phyloP scores from a whole-genome alignment of 2,888 invertebrate species.

The Orthosia cruda region DNA sequence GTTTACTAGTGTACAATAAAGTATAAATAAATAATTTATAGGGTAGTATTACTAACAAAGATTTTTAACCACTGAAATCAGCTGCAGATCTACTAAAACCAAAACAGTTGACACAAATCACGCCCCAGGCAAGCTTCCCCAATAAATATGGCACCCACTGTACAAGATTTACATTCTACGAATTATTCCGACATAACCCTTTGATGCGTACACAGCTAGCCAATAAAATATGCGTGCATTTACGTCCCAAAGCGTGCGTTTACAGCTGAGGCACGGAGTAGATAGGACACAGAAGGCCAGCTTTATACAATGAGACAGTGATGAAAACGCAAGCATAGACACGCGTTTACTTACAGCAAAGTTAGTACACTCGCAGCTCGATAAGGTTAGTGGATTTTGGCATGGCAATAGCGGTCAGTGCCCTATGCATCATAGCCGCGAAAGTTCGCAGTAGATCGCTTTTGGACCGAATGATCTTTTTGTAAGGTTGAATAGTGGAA shows the following conservation, averaged over 20 bases:
- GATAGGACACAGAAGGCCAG: neutral
- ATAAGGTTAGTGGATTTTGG: too few relatives aligned
- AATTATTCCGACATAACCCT: slow-evolving; percentile 54
- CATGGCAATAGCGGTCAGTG: too few relatives aligned
- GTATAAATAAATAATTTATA: too few relatives aligned
- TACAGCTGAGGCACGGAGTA: slow-evolving; percentile 8
- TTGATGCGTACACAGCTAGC: slow-evolving; percentile 30
- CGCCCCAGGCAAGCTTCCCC: slow-evolving; percentile 42
- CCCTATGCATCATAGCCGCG: too few relatives aligned
- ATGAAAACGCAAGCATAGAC: neutral
- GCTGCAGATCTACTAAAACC: slow-evolving; percentile 15
- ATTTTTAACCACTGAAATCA: slow-evolving; percentile 1
- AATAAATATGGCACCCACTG: slow-evolving; percentile 27
- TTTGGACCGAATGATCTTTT: too few relatives aligned
- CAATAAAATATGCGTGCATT: slow-evolving; percentile 58
- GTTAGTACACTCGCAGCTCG: too few relatives aligned
- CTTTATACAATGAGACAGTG: neutral
- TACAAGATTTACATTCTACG: slow-evolving; percentile 34
- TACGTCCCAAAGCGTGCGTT: slow-evolving; percentile 41
- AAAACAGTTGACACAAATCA: slow-evolving; percentile 46
- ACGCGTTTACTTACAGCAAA: neutral
- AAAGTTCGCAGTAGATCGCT: too few relatives aligned
- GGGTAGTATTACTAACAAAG: neutral
- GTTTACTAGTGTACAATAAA: too few relatives aligned
- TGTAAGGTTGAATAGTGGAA: too few relatives aligned